Percentiles rank a stretch among this genome's conserved stretches.
These are phyloP conservation scores for Hemaris fuciformis DNA, from an alignment of 2,888 invertebrate genomes.

Conservation along the genomic window DNA sequence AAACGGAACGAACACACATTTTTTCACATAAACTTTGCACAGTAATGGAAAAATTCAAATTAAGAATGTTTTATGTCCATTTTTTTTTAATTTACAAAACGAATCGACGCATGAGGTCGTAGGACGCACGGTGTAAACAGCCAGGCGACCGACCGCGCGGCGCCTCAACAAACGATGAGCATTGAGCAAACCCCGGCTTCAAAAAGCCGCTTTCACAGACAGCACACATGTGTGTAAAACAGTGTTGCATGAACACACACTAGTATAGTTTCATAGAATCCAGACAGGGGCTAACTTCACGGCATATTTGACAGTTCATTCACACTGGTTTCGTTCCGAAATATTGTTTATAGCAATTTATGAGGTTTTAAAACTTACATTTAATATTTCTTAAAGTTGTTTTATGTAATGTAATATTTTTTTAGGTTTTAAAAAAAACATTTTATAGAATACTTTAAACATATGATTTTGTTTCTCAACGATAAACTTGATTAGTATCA, in stretches of 20 bases:
- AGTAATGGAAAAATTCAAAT: constrained; percentile 18
- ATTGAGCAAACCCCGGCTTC: constrained; percentile 38
- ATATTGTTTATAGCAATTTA: constrained; percentile 11
- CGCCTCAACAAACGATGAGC: constrained; percentile 41
- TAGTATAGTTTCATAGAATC: constrained; percentile 30
- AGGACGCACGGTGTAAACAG: constrained; percentile 44
- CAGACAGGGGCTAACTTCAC: constrained; percentile 73
- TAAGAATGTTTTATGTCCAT: constrained; percentile 25
- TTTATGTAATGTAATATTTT: not conserved
- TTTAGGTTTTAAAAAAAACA: too few species aligned
- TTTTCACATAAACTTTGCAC: constrained; percentile 46
- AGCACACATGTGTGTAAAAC: constrained; percentile 47
- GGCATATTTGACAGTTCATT: constrained; percentile 74
- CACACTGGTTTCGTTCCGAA: constrained; percentile 51
- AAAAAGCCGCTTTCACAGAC: constrained; percentile 52
- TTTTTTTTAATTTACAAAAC: constrained; percentile 45
- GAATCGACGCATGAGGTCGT: constrained; percentile 42
- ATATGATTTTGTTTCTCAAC: too few species aligned
- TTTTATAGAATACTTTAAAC: too few species aligned
- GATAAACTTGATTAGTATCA: too few species aligned
- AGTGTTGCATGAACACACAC: constrained; percentile 42
- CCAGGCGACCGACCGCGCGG: constrained; percentile 36
- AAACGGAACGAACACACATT: constrained; percentile 64
- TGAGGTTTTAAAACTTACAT: constrained; percentile 6
- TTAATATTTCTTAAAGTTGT: not conserved